Conservation (phyloP, 1,140 invertebrate genomes). For the Meloidogyne chitwoodi region DNA sequence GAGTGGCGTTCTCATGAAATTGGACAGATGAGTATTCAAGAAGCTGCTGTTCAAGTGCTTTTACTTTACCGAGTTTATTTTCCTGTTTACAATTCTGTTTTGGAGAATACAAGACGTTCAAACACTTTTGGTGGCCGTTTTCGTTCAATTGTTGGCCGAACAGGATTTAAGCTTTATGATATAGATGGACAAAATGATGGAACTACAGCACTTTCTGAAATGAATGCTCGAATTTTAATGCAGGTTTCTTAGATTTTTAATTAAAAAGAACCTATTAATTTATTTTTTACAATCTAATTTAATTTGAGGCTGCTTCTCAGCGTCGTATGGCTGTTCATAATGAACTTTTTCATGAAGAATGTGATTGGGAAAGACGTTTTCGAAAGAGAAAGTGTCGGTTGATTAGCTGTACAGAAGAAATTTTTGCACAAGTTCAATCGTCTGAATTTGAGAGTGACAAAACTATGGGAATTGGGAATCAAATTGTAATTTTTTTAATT, state of each 20-base stretch:
- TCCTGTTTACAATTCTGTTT: conserved; percentile 34
- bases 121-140: background rate
- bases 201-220: conserved; percentile 25
- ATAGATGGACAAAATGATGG: conserved; percentile 34
- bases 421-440: conserved; percentile 38
- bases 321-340: conserved; percentile 37
- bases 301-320: conserved; percentile 33
- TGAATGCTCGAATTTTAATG: conserved; percentile 24
- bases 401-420: conserved; percentile 39
- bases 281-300: background rate
- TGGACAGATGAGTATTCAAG: conserved; percentile 43
- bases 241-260: background rate
- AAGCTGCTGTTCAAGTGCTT: conserved; percentile 37
- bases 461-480: conserved; percentile 18
- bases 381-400: conserved; percentile 41
- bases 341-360: conserved; percentile 35
- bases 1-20: conserved; percentile 36
- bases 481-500: conserved; percentile 12
- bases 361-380: conserved; percentile 32
- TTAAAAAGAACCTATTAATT: background rate
- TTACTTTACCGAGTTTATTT: conserved; percentile 33
- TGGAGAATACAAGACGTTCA: conserved; percentile 26
- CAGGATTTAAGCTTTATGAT: conserved; percentile 41
- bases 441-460: background rate
- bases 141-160: background rate